These are phyloP conservation scores for Cyanistes caeruleus DNA, from an alignment of 2,113 vertebrate species.

Conservation along the genomic window DNA sequence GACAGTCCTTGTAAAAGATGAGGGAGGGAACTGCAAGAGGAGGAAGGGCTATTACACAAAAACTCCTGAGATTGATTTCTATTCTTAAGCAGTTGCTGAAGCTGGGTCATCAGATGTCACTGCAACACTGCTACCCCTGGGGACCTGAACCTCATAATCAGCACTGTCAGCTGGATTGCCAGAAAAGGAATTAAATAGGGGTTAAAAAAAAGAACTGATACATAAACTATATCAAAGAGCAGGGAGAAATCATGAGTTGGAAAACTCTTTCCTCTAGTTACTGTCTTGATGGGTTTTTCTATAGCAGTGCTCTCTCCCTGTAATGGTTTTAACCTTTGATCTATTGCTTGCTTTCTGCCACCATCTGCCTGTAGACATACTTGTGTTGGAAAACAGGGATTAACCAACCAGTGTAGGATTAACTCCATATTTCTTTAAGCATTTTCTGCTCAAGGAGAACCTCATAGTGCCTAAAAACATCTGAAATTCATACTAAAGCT, in stretches of 20 bases:
- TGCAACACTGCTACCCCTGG: background rate
- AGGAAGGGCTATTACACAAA: background rate
- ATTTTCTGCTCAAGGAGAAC: background rate
- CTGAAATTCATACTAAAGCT: background rate
- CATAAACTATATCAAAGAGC: background rate
- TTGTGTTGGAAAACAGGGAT: background rate
- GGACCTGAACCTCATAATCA: background rate
- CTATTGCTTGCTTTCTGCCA: background rate
- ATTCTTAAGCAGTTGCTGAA: background rate
- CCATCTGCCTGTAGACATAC: background rate
- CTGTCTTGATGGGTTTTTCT: background rate
- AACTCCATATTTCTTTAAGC: background rate
- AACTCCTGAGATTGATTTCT: background rate
- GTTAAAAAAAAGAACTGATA: background rate
- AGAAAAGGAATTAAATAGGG: background rate
- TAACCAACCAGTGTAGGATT: background rate
- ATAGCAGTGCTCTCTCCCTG: background rate
- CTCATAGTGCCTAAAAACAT: background rate
- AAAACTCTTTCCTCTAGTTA: background rate
- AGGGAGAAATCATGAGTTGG: background rate
- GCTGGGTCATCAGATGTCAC: background rate
- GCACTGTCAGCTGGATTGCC: background rate
- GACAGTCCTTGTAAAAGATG: background rate
- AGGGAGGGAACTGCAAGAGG: background rate
- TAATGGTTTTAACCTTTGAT: background rate